Evolutionary conservation across 2,888 invertebrate genomes (phyloP).

Genomic region (Parnassius apollo): DNA sequence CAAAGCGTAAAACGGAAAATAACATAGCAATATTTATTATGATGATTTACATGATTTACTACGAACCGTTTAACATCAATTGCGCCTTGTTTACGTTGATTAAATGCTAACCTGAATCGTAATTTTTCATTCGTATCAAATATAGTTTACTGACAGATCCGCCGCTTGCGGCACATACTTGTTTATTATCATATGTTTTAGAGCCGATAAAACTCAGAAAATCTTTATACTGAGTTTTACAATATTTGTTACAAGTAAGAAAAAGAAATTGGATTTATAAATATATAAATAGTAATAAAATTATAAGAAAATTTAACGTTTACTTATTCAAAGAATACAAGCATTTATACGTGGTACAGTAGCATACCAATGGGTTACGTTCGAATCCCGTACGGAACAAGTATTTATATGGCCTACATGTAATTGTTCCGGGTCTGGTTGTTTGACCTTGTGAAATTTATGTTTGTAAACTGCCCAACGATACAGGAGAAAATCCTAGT

Average conservation of each 20-base stretch:
- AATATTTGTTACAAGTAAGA: background rate
- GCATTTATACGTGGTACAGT: no score
- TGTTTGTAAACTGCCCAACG: no score
- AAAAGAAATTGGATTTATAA: background rate
- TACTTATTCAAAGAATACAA: no score
- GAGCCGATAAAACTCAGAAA: background rate
- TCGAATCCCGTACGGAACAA: no score
- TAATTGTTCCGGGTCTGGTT: no score
- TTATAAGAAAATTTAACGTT: no score
- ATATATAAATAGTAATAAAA: no score
- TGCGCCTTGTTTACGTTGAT: slow-evolving; percentile 16
- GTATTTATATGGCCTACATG: no score
- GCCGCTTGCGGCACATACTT: background rate
- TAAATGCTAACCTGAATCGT: slow-evolving; percentile 13
- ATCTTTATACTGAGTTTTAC: no score
- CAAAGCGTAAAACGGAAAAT: slow-evolving; percentile 16
- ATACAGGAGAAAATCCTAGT: no score
- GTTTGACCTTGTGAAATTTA: no score
- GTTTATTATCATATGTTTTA: background rate
- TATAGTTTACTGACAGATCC: slow-evolving; percentile 11
- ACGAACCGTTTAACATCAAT: slow-evolving; percentile 17
- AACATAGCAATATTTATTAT: slow-evolving; percentile 23
- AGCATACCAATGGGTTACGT: no score
- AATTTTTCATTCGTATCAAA: slow-evolving; percentile 15
- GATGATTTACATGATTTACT: slow-evolving; percentile 21